Percentiles rank a stretch among this genome's conserved stretches.
Conservation (phyloP, 2,797 vertebrate genomes). For the Trachops cirrhosus region DNA sequence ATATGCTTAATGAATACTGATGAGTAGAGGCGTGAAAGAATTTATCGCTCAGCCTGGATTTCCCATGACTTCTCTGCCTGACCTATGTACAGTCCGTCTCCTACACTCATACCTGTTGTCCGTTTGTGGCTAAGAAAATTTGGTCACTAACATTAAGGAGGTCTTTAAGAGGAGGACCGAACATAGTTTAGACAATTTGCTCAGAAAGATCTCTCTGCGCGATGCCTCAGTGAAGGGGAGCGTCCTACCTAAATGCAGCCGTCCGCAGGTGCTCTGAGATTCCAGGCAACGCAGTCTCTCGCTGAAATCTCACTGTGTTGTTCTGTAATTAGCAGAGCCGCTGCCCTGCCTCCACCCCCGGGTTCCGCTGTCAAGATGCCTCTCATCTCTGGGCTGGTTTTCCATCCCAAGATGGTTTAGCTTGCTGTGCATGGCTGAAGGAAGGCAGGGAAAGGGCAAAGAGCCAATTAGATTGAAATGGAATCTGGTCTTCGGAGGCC, state of each 20-base stretch:
- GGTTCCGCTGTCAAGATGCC: conserved; percentile 45
- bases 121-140: neutral
- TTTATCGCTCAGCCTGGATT: neutral
- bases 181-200: neutral
- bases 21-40: neutral
- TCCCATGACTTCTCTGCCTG: neutral
- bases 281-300: no score
- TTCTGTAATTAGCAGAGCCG: conserved; percentile 50
- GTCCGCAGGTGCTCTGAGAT: neutral
- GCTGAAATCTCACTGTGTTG: neutral
- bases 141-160: neutral
- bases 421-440: conserved; percentile 44
- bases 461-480: conserved; percentile 73
- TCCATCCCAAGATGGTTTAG: conserved; percentile 21
- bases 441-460: conserved; percentile 62
- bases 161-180: neutral
- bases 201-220: neutral
- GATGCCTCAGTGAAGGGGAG: neutral
- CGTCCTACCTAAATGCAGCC: neutral
- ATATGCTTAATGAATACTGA: neutral
- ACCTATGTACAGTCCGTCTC: neutral
- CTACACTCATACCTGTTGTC: no score
- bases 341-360: neutral
- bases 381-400: conserved; percentile 13
- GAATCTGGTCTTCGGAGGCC: conserved; percentile 55